phyloP scores from a whole-genome alignment of 1,140 invertebrate genomes.

The Ylistrum balloti region DNA sequence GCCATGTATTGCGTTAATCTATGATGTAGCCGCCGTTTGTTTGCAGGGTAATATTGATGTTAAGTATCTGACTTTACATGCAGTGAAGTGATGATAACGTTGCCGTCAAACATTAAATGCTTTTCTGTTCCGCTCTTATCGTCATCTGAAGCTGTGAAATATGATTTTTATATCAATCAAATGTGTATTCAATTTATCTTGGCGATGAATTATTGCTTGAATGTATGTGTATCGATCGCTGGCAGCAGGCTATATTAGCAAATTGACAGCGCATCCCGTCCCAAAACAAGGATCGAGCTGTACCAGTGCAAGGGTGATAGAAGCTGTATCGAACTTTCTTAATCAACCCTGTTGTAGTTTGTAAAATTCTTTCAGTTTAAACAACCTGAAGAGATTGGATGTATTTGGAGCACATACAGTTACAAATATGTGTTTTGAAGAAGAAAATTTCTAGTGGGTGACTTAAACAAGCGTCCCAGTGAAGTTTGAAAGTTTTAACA shows the following conservation, averaged over 20 bases:
- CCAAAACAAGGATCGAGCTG: not conserved
- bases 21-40: not conserved
- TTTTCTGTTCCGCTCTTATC: constrained; percentile 1
- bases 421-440: not conserved
- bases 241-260: not conserved
- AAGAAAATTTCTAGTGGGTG: not conserved
- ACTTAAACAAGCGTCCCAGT: not conserved
- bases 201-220: not conserved
- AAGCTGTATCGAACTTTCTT: not conserved
- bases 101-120: not conserved
- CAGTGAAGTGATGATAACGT: not conserved
- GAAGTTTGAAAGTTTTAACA: not conserved
- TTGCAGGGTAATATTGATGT: not conserved
- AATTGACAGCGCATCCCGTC: not conserved
- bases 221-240: not conserved
- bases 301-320: not conserved
- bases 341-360: not conserved
- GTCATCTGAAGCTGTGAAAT: constrained; percentile 16
- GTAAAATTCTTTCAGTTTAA: not conserved
- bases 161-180: constrained; percentile 27
- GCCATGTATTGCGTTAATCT: not conserved
- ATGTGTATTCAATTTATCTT: constrained; percentile 40
- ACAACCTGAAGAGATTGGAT: too few relatives aligned
- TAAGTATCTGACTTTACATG: too few relatives aligned
- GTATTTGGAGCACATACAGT: not conserved